Evolutionary conservation across 2,888 invertebrate genomes (phyloP).

Genomic region (Flexamia atlantica): DNA sequence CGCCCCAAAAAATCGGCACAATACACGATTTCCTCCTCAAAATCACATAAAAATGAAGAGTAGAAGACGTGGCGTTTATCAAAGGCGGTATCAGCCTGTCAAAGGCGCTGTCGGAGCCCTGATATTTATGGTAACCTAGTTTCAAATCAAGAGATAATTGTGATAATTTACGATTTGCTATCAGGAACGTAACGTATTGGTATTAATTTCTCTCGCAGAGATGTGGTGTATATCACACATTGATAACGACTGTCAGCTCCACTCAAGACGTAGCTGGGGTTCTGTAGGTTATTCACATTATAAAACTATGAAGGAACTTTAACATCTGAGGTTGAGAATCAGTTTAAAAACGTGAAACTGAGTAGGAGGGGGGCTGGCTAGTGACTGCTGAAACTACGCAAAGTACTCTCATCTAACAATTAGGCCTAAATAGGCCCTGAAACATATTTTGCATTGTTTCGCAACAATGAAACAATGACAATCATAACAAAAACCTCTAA

Average conservation of each 20-base stretch:
- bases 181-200: constrained; percentile 25
- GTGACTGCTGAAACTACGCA: too few relatives aligned
- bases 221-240: constrained; percentile 17
- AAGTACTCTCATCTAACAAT: too few relatives aligned
- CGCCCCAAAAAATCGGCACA: too few relatives aligned
- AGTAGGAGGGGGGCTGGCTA: too few relatives aligned
- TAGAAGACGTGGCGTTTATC: constrained; percentile 9
- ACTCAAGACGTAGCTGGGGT: neutral
- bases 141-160: constrained; percentile 54
- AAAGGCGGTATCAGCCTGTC: constrained; percentile 20
- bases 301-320: too few relatives aligned
- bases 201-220: constrained; percentile 12
- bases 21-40: too few relatives aligned
- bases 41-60: neutral
- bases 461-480: too few relatives aligned
- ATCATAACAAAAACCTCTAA: too few relatives aligned
- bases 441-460: too few relatives aligned
- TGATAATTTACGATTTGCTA: constrained; percentile 39
- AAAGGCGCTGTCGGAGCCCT: neutral
- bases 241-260: constrained; percentile 28
- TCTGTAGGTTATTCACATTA: constrained; percentile 11
- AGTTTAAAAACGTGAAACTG: too few relatives aligned
- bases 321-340: too few relatives aligned
- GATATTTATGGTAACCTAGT: constrained; percentile 56
- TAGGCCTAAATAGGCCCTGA: too few relatives aligned